A percentile compares a stretch with the other conserved stretches of the same genome.
Evolutionary conservation across 2,113 vertebrate genomes (phyloP).

Genomic region (Puffinus mauretanicus): DNA sequence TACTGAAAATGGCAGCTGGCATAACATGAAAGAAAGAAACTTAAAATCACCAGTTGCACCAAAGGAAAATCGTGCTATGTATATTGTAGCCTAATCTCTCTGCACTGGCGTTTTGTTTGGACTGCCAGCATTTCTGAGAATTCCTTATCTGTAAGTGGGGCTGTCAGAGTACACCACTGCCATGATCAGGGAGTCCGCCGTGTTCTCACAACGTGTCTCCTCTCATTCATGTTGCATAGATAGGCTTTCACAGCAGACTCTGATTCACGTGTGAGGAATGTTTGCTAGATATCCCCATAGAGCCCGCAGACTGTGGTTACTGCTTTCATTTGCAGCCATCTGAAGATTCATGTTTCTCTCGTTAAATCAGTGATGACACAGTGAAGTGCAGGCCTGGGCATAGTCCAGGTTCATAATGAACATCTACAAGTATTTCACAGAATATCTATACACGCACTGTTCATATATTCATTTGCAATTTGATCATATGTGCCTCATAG

Average conservation of each 20-base stretch:
- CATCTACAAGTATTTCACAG: neutral
- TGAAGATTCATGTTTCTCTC: conserved; percentile 17
- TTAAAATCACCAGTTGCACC: neutral
- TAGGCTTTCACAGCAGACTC: conserved; percentile 24
- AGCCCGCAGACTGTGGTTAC: neutral
- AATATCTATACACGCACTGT: neutral
- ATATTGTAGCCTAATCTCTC: neutral
- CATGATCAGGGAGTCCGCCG: neutral
- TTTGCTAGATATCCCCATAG: conserved; percentile 6
- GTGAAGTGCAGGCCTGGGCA: conserved; percentile 11
- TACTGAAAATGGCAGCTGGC: neutral
- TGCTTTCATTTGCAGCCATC: neutral
- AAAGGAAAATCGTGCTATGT: neutral
- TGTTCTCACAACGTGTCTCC: neutral
- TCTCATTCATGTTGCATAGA: neutral
- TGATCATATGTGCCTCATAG: neutral
- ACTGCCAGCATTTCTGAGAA: neutral
- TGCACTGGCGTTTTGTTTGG: neutral
- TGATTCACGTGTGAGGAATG: conserved; percentile 58
- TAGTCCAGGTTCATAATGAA: neutral
- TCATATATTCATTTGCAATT: neutral
- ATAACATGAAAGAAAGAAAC: neutral
- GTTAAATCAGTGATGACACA: neutral
- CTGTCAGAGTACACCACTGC: neutral
- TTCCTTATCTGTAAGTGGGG: neutral